Evolutionary conservation across 2,113 vertebrate species (phyloP).

Genomic region (Melanerpes formicivorus): DNA sequence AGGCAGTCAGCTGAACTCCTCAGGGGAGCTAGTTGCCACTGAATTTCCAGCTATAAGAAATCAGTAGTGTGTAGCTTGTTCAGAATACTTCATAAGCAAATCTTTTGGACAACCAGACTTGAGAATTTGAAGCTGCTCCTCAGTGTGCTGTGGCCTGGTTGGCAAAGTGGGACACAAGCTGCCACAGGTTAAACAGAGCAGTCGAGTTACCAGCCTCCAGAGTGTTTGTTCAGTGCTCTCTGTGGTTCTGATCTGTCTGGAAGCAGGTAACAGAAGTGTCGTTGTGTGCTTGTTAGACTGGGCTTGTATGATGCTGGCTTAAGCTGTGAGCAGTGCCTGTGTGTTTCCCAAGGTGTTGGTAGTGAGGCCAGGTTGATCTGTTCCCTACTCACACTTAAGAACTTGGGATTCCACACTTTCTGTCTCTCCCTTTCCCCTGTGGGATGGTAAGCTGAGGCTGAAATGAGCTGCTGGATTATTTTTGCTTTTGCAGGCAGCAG

Average conservation of each 20-base stretch:
- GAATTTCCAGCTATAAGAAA: background rate
- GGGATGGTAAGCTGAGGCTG: background rate
- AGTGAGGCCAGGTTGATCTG: background rate
- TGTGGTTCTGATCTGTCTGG: background rate
- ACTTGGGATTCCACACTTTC: background rate
- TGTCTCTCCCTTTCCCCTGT: background rate
- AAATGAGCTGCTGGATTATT: background rate
- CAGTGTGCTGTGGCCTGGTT: background rate
- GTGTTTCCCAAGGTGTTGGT: background rate
- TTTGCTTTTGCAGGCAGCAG: background rate
- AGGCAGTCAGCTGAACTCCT: background rate
- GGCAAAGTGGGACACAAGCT: background rate
- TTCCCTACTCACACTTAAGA: background rate
- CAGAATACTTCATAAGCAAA: background rate
- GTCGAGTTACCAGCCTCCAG: background rate
- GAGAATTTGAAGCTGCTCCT: background rate
- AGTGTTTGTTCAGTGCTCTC: background rate
- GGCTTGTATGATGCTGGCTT: background rate
- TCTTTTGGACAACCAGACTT: background rate
- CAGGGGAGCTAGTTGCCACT: background rate
- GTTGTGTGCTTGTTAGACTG: background rate
- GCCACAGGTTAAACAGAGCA: background rate
- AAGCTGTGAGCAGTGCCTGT: background rate
- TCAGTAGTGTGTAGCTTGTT: background rate
- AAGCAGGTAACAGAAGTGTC: background rate